Conservation (phyloP, 2,797 vertebrate species). For the Pempheris klunzingeri region DNA sequence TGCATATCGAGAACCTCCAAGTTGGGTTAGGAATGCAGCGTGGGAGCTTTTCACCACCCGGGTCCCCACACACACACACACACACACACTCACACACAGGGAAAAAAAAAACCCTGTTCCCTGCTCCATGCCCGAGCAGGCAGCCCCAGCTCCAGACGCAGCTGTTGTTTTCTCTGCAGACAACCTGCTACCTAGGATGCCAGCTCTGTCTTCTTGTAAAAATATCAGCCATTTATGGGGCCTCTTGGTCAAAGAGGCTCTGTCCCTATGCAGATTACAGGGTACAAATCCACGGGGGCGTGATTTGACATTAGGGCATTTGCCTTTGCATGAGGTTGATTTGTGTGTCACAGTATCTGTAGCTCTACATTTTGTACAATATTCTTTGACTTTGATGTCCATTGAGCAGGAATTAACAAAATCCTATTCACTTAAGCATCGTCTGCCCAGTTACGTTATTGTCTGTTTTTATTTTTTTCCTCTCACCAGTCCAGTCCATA, state of each 20-base stretch:
- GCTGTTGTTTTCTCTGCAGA: constrained; percentile 80
- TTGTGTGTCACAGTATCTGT: neutral
- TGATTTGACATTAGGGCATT: constrained; percentile 7
- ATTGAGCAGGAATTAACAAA: neutral
- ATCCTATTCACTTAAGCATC: neutral
- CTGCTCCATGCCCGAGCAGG: constrained; percentile 54
- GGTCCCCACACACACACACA: constrained; percentile 23
- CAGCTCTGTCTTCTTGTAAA: constrained; percentile 55
- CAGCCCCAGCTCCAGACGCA: constrained; percentile 66
- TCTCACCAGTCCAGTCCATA: constrained; percentile 27
- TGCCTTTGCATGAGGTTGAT: neutral
- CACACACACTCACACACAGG: constrained; percentile 12
- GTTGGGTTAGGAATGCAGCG: constrained; percentile 64
- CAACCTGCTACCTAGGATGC: constrained; percentile 77
- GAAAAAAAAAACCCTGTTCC: constrained; percentile 29
- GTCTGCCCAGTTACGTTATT: constrained; percentile 8
- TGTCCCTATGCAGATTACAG: constrained; percentile 18
- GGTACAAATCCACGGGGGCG: constrained; percentile 4
- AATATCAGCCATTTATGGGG: constrained; percentile 45
- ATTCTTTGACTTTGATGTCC: neutral
- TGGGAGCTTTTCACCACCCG: constrained; percentile 58
- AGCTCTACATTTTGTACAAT: neutral
- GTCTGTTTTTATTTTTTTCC: constrained; percentile 17
- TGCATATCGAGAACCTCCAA: constrained; percentile 42
- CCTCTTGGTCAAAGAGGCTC: constrained; percentile 28